Base-by-base conservation (phyloP, 2,888 invertebrate genomes). In the Crematogaster levior region DNA sequence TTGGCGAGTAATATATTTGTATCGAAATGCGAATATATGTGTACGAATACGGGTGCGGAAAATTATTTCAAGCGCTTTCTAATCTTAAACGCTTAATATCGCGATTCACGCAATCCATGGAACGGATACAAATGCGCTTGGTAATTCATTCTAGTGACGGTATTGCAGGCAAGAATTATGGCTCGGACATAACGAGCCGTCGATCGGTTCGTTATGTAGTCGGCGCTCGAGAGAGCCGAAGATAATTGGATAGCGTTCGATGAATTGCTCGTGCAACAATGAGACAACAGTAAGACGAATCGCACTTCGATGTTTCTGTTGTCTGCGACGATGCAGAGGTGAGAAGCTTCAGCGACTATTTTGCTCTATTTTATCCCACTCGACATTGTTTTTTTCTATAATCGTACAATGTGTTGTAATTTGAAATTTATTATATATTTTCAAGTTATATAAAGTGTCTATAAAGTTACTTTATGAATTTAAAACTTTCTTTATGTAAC, bases 131-230 rank as follows among this genome's bases (percentile, higher is more conserved):
- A 81, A 75, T 83, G 61, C 72, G 66, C 84, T 46, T 68, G 37
- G 84, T 86, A 84, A 90, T 88, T 85, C 90, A 81, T 90, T 90
- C 86, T 77, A 81, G 86, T 88, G 74, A 86, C 82, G 81, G 83
- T 84, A 85, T 88, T 88, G 86, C 82, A 56, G 63, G 21, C 58
- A 81, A 90, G 89, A 89, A 77, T 89, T 89, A 89, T 88, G 83
- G 84, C 73, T 85, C 51, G 70, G 77, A 81, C 82, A 74, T 90
- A 89, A 89, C 90, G 88, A 90, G 86, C 83, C 88, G 88, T 83
- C 89, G 86, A 89, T 90, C 88, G 90, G 86, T 88, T 89, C 86
- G 89, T 90, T 89, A 89, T 74, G 81, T 73, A 84, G 72, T 72
- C 72, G 77, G 68, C 70, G 56, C 70, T 48, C 34, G 72, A 66